Conservation (phyloP, 2,797 vertebrate species). For the Scarus forsteni region DNA sequence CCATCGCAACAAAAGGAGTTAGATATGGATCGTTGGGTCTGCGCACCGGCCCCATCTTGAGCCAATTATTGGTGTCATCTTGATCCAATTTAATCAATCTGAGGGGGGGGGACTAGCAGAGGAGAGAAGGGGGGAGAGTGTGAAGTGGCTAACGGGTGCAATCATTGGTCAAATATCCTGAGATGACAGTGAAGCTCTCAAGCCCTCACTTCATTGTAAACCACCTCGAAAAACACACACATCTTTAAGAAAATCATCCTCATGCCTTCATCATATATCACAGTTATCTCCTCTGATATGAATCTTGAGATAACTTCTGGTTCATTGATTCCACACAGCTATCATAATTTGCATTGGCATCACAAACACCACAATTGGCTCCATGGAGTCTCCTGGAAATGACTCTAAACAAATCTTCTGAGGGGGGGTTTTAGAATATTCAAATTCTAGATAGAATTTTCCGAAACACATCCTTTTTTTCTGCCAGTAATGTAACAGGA, state of each 20-base stretch:
- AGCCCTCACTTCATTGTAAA: conserved; percentile 18
- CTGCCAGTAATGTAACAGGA: conserved; percentile 44
- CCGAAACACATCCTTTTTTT: background rate
- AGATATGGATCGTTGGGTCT: conserved; percentile 98
- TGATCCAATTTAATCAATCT: conserved; percentile 99
- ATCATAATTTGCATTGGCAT: background rate
- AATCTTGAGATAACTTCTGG: background rate
- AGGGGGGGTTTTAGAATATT: conserved; percentile 33
- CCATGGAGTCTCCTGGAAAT: conserved; percentile 2
- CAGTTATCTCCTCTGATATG: background rate
- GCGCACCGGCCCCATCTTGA: conserved; percentile 93
- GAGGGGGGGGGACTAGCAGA: conserved; percentile 87
- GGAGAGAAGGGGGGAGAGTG: conserved; percentile 25
- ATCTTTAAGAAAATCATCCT: conserved; percentile 5
- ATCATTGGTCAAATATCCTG: conserved; percentile 95
- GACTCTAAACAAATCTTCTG: background rate
- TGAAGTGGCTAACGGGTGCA: conserved; percentile 85
- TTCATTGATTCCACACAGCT: background rate
- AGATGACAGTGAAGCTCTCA: conserved; percentile 83
- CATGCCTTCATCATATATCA: background rate
- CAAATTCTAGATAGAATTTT: conserved; percentile 25
- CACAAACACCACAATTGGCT: background rate
- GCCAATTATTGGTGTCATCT: conserved; percentile 99
- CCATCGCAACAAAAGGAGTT: conserved; percentile 87
- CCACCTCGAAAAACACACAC: conserved; percentile 25